phyloP scores from a whole-genome alignment of 1,140 invertebrate species.

The Thrips palmi region DNA sequence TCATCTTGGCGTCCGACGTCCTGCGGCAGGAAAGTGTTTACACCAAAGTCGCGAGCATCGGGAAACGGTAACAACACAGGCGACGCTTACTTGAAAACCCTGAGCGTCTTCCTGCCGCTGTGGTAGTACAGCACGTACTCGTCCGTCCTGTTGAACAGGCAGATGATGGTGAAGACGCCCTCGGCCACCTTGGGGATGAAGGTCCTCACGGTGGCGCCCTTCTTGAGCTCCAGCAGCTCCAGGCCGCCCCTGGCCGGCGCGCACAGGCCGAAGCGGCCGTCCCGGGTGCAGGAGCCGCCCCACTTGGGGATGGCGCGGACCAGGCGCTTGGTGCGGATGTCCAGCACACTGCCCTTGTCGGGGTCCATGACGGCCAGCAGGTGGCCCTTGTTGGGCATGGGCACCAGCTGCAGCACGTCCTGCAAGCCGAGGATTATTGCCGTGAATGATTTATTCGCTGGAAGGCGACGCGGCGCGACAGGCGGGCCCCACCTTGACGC shows the following conservation, averaged over 20 bases:
- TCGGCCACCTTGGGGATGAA: constrained; percentile 87
- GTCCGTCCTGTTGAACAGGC: constrained; percentile 83
- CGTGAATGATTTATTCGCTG: background rate
- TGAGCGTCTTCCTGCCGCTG: constrained; percentile 77
- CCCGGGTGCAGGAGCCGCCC: constrained; percentile 63
- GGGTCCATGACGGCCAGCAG: constrained; percentile 74
- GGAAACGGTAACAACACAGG: constrained; percentile 7
- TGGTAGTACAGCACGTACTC: constrained; percentile 95
- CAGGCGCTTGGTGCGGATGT: constrained; percentile 62
- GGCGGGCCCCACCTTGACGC: constrained; percentile 34
- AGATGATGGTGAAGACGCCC: constrained; percentile 90
- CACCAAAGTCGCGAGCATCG: background rate
- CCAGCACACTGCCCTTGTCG: constrained; percentile 75
- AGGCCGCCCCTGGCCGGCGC: constrained; percentile 85
- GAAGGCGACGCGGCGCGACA: background rate
- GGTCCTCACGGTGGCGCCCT: constrained; percentile 61
- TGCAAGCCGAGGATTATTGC: constrained; percentile 18
- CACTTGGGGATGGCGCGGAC: constrained; percentile 59
- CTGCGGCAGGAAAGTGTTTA: constrained; percentile 25
- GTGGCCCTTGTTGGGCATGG: constrained; percentile 62
- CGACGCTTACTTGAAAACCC: constrained; percentile 57
- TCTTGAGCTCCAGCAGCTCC: constrained; percentile 72
- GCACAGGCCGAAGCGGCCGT: constrained; percentile 82
- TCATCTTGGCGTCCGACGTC: constrained; percentile 66
- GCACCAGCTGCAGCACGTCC: constrained; percentile 45